Percentiles rank a stretch among this genome's conserved stretches.
Conservation (phyloP, 2,113 vertebrate genomes). For the Geothlypis trichas region DNA sequence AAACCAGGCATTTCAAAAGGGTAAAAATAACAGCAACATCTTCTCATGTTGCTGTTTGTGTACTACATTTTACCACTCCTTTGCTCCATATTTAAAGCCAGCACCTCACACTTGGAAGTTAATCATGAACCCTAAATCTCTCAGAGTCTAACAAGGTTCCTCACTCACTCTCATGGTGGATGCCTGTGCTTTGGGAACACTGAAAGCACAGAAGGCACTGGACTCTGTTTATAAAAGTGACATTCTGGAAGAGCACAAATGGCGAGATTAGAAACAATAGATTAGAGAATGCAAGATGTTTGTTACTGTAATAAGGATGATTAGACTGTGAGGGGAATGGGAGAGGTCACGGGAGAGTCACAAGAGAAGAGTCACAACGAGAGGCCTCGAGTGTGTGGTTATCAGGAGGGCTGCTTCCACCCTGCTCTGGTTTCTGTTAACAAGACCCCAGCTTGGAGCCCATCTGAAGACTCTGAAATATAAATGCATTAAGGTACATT, state of each 20-base stretch:
- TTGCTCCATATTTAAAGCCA: background rate
- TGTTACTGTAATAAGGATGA: background rate
- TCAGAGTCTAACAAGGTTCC: background rate
- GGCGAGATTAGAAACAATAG: conserved; percentile 9
- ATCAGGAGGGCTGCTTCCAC: conserved; percentile 26
- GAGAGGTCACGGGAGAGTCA: background rate
- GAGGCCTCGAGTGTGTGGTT: background rate
- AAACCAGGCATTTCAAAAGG: background rate
- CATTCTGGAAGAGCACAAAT: background rate
- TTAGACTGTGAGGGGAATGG: background rate
- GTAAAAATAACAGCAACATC: background rate
- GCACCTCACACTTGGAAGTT: background rate
- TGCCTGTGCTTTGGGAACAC: background rate
- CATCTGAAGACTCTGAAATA: background rate
- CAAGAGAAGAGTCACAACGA: background rate
- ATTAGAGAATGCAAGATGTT: conserved; percentile 1
- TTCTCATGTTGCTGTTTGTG: background rate
- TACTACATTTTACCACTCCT: background rate
- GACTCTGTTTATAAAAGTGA: background rate
- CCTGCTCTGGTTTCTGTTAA: conserved; percentile 56
- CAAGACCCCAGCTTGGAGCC: background rate
- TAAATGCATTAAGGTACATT: conserved; percentile 59
- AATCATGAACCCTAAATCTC: background rate
- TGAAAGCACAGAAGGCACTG: background rate
- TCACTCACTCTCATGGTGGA: background rate